A percentile compares a stretch with the other conserved stretches of the same genome.
phyloP scores from a whole-genome alignment of 1,140 invertebrate genomes.

The Lordiphosa clarofinis region DNA sequence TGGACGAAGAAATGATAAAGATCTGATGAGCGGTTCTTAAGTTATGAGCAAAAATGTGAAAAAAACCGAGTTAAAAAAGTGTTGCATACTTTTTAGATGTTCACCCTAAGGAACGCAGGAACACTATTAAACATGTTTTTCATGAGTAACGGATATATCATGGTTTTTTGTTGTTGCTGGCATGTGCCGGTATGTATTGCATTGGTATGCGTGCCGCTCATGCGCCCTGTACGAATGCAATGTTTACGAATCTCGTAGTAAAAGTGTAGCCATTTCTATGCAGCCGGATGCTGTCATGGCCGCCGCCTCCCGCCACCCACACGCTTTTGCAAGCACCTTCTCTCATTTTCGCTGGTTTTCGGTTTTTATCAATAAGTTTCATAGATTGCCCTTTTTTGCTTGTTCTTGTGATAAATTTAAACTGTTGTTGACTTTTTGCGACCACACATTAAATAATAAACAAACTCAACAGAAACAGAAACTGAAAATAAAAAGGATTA shows the following conservation, averaged over 20 bases:
- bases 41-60: too few species aligned
- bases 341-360: neutral
- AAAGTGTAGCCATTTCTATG: constrained; percentile 41
- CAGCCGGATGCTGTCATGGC: constrained; percentile 52
- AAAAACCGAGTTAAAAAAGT: too few species aligned
- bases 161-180: neutral
- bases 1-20: too few species aligned
- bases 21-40: too few species aligned
- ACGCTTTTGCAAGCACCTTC: neutral
- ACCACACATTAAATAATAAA: constrained; percentile 3
- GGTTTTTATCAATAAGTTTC: too few species aligned
- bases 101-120: too few species aligned
- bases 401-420: neutral
- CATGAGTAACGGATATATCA: too few species aligned
- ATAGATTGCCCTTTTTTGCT: too few species aligned
- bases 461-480: constrained; percentile 14
- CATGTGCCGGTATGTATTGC: constrained; percentile 14
- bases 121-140: too few species aligned
- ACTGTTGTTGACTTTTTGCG: constrained; percentile 1
- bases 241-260: constrained; percentile 64
- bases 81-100: too few species aligned
- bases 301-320: constrained; percentile 2
- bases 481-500: constrained; percentile 41
- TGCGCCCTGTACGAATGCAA: constrained; percentile 39
- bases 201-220: constrained; percentile 21